Evolutionary conservation across 2,113 vertebrate genomes (phyloP).

Genomic region (Ramphastos sulfuratus): DNA sequence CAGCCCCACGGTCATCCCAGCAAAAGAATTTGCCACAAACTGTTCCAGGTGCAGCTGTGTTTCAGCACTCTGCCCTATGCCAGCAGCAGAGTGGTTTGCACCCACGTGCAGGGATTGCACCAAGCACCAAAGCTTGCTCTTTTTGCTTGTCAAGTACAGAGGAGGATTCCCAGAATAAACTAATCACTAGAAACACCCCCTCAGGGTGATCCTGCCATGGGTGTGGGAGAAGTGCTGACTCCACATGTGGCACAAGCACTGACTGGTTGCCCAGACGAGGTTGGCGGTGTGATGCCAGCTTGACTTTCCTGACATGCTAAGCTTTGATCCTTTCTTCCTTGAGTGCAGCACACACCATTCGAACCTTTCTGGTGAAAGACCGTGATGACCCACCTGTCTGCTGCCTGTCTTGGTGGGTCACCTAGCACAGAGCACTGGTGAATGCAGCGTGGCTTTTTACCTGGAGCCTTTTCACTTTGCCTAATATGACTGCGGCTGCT

Average conservation of each 20-base stretch:
- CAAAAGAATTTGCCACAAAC: neutral
- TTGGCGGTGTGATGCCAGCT: accelerated
- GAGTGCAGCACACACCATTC: neutral
- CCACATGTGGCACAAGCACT: neutral
- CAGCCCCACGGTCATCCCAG: neutral
- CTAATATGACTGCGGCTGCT: neutral
- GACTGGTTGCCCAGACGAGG: accelerated
- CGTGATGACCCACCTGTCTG: accelerated
- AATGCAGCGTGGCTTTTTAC: accelerated
- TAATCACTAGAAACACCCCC: neutral
- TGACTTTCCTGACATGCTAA: accelerated
- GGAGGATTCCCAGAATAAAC: neutral
- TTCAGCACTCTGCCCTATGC: neutral
- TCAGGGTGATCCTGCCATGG: neutral
- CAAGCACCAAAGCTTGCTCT: neutral
- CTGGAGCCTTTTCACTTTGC: neutral
- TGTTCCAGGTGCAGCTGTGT: neutral
- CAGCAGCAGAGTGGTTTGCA: neutral
- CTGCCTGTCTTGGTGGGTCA: neutral
- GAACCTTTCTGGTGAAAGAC: neutral
- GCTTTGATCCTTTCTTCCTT: neutral
- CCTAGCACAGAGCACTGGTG: too few species aligned
- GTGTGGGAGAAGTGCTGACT: neutral
- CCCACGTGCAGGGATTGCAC: accelerated
- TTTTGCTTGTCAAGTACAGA: neutral